These are phyloP conservation scores for Hofmannophila pseudospretella DNA, from an alignment of 2,888 invertebrate species.

Conservation along the genomic window DNA sequence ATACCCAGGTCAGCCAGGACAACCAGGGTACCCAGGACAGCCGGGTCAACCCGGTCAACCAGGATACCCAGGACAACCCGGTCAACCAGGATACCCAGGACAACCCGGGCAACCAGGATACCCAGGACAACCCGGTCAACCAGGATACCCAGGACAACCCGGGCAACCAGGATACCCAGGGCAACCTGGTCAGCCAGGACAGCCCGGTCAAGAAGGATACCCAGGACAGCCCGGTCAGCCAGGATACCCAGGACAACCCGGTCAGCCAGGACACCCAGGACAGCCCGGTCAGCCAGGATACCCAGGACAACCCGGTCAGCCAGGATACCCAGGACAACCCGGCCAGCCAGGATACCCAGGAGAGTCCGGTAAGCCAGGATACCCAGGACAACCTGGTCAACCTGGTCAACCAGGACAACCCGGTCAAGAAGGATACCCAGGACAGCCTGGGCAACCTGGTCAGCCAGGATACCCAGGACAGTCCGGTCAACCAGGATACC, in stretches of 20 bases:
- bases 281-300: slow-evolving; percentile 9
- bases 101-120: slow-evolving; percentile 13
- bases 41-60: slow-evolving; percentile 12
- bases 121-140: slow-evolving; percentile 12
- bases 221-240: slow-evolving; percentile 44
- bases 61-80: slow-evolving; percentile 16
- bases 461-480: slow-evolving; percentile 20
- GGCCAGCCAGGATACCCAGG: slow-evolving; percentile 25
- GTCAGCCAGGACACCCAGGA: slow-evolving; percentile 33
- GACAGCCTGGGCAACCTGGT: slow-evolving; percentile 19
- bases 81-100: slow-evolving; percentile 19
- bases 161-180: slow-evolving; percentile 21
- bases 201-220: slow-evolving; percentile 16
- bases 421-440: slow-evolving; percentile 26
- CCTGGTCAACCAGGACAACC: slow-evolving; percentile 36
- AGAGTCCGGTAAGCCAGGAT: slow-evolving; percentile 23
- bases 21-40: slow-evolving; percentile 7
- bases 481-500: slow-evolving; percentile 9
- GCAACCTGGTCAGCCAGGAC: slow-evolving; percentile 17
- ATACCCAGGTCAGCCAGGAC: slow-evolving; percentile 13
- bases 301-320: slow-evolving; percentile 11
- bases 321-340: slow-evolving; percentile 12
- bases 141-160: slow-evolving; percentile 13
- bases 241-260: slow-evolving; percentile 28
- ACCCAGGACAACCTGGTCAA: slow-evolving; percentile 46